phyloP scores from a whole-genome alignment of 2,797 vertebrate genomes.

The Squalus acanthias region DNA sequence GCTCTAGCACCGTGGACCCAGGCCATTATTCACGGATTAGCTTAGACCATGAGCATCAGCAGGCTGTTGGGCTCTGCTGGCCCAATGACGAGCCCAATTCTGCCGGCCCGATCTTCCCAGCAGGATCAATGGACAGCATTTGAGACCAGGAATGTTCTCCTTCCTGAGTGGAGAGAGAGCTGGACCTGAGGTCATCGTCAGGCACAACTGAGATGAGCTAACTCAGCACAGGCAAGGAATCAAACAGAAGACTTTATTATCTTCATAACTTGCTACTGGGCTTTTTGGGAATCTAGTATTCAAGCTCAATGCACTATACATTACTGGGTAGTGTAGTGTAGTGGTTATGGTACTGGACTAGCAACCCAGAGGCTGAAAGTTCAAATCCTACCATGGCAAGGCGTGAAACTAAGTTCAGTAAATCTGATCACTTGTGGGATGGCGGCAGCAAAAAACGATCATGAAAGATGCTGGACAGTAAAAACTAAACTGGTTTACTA shows the following conservation, averaged over 20 bases:
- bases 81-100: background rate
- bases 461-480: background rate
- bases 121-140: background rate
- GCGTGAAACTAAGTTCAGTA: background rate
- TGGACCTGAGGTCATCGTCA: background rate
- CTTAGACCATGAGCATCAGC: background rate
- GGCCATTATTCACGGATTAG: background rate
- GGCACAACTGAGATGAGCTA: background rate
- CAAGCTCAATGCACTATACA: background rate
- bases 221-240: background rate
- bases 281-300: background rate
- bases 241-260: background rate
- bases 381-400: background rate
- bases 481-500: background rate
- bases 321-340: background rate
- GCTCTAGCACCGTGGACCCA: background rate
- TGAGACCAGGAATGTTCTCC: background rate
- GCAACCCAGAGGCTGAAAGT: background rate
- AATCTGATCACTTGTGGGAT: background rate
- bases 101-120: background rate
- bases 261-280: background rate
- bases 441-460: background rate
- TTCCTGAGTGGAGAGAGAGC: background rate
- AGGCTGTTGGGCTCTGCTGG: background rate
- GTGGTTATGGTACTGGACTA: background rate